These are phyloP conservation scores for Borostomias antarcticus DNA, from an alignment of 2,797 vertebrate genomes.

Conservation along the genomic window DNA sequence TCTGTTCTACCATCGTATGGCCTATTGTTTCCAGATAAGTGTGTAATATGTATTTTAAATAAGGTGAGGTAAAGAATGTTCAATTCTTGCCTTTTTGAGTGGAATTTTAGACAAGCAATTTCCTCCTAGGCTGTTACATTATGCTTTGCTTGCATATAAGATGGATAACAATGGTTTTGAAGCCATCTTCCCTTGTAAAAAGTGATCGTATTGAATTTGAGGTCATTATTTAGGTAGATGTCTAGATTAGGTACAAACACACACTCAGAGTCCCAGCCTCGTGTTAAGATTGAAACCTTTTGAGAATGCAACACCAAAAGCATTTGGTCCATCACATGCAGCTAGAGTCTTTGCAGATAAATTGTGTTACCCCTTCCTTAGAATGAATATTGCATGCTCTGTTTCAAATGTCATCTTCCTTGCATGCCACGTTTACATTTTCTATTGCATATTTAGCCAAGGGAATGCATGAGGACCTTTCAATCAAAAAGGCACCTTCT, in stretches of 20 bases:
- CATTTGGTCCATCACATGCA: constrained; percentile 57
- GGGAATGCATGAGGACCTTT: constrained; percentile 69
- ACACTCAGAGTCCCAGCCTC: constrained; percentile 6
- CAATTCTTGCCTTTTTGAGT: background rate
- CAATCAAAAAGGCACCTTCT: constrained; percentile 74
- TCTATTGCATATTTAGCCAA: constrained; percentile 71
- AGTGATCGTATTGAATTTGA: background rate
- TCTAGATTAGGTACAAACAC: background rate
- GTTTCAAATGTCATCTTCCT: constrained; percentile 74
- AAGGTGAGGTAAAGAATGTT: background rate
- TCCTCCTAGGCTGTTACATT: background rate
- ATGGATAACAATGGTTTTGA: background rate
- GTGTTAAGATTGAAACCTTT: constrained; percentile 34
- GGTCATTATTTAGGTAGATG: background rate
- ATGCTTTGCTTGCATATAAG: background rate
- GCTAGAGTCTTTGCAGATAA: constrained; percentile 46
- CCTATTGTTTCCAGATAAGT: constrained; percentile 11
- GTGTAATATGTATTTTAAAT: background rate
- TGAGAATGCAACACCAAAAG: constrained; percentile 28
- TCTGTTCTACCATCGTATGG: background rate
- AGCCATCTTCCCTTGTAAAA: background rate
- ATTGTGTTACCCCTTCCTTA: constrained; percentile 58
- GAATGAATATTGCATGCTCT: constrained; percentile 70
- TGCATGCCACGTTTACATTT: constrained; percentile 72
- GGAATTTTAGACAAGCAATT: background rate